These are phyloP conservation scores for Epinephelus awoara DNA, from an alignment of 2,797 vertebrate species.

Conservation along the genomic window DNA sequence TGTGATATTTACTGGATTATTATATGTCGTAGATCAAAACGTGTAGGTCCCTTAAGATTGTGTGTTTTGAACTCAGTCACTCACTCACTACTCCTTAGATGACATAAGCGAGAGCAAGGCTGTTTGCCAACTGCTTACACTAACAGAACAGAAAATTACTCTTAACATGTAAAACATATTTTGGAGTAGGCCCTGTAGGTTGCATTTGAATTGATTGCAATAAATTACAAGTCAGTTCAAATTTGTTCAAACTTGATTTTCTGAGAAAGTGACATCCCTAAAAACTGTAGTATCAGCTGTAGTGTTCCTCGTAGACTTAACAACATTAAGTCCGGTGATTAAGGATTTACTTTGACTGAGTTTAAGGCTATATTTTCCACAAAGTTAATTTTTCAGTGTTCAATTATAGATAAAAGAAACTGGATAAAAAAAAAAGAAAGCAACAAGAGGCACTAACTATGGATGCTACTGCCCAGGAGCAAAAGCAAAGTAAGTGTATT, in stretches of 20 bases:
- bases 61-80: too few species aligned
- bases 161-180: too few species aligned
- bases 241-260: background rate
- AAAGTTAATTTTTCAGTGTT: background rate
- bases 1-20: too few species aligned
- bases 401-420: slow-evolving; percentile 14
- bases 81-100: too few species aligned
- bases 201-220: too few species aligned
- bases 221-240: background rate
- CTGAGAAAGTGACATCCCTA: too few species aligned
- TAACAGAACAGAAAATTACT: too few species aligned
- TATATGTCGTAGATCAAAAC: too few species aligned
- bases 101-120: too few species aligned
- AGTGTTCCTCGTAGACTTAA: background rate
- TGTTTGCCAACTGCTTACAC: too few species aligned
- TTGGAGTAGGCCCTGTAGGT: too few species aligned
- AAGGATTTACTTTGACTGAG: background rate
- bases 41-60: too few species aligned
- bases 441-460: slow-evolving; percentile 18
- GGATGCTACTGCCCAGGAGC: slow-evolving; percentile 9
- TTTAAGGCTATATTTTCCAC: background rate
- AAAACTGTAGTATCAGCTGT: background rate
- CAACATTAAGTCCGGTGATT: background rate
- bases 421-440: background rate
- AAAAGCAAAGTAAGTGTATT: slow-evolving; percentile 18